A percentile compares a stretch with the other conserved stretches of the same genome.
These are phyloP conservation scores for Diploptera punctata DNA, from an alignment of 2,888 invertebrate genomes.

Conservation along the genomic window DNA sequence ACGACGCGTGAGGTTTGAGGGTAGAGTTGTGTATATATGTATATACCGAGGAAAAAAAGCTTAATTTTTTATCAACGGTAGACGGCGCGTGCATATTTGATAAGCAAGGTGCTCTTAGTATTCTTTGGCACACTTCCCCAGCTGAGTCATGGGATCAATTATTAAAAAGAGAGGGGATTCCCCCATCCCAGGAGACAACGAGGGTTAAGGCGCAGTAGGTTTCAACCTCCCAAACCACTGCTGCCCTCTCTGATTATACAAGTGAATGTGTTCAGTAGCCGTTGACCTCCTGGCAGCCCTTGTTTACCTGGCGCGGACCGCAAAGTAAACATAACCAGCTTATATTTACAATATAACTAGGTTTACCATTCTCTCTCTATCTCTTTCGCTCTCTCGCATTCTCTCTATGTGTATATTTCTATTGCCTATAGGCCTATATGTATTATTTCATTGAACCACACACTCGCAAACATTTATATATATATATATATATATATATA, in stretches of 20 bases:
- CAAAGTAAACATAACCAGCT: background rate
- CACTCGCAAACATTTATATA: no score
- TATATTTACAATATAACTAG: background rate
- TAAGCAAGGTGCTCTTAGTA: background rate
- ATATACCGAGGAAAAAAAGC: no score
- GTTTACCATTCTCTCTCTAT: no score
- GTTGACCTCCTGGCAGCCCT: background rate
- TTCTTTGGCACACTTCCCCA: slow-evolving; percentile 3
- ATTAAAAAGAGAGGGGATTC: slow-evolving; percentile 17
- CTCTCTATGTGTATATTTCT: no score
- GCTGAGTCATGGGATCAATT: slow-evolving; percentile 38
- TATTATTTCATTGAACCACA: no score
- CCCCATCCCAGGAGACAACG: background rate
- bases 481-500: no score
- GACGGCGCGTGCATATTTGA: background rate
- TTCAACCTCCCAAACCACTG: background rate
- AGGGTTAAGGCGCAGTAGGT: background rate
- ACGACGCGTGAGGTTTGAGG: no score
- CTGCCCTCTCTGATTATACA: background rate
- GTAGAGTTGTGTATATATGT: no score
- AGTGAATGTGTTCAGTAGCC: background rate
- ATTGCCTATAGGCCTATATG: no score
- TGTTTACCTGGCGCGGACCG: background rate
- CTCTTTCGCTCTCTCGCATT: no score
- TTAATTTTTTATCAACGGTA: background rate